Conservation (phyloP, 2,888 invertebrate genomes). For the Eulithis testata region DNA sequence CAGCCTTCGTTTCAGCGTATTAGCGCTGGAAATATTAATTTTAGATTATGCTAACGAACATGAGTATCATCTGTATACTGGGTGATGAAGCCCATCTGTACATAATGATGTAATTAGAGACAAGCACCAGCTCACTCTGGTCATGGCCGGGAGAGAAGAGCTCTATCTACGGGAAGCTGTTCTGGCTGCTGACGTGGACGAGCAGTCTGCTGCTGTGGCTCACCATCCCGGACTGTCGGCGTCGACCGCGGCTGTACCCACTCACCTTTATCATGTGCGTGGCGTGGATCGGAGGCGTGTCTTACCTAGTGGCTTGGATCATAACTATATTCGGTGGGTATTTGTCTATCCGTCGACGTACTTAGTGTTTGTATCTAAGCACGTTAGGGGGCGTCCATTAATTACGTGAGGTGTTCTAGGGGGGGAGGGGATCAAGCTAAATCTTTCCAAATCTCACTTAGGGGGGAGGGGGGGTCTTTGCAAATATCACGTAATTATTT, state of each 20-base stretch:
- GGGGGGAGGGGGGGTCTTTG: too few species aligned
- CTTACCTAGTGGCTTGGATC: conserved; percentile 94
- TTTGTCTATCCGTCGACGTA: neutral
- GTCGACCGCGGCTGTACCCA: conserved; percentile 84
- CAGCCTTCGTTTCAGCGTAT: too few species aligned
- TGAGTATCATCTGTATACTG: too few species aligned
- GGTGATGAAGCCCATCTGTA: too few species aligned
- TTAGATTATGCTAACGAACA: too few species aligned
- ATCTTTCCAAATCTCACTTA: too few species aligned
- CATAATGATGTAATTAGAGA: conserved; percentile 46
- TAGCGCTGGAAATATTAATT: too few species aligned
- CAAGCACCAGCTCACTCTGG: conserved; percentile 71
- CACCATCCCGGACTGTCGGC: conserved; percentile 91
- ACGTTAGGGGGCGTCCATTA: too few species aligned
- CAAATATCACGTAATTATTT: too few species aligned
- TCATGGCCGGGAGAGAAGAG: conserved; percentile 83
- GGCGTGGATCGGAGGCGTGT: conserved; percentile 91
- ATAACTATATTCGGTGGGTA: conserved; percentile 90
- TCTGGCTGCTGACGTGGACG: conserved; percentile 90
- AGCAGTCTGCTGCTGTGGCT: conserved; percentile 88
- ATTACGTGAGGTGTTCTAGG: too few species aligned
- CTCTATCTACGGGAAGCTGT: conserved; percentile 67
- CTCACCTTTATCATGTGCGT: conserved; percentile 92
- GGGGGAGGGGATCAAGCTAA: too few species aligned
- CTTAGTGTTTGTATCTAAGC: too few species aligned